Evolutionary conservation across 2,113 vertebrate species (phyloP), one percentile per base, ranked within the genome.

Genomic region (Physeter macrocephalus): DNA sequence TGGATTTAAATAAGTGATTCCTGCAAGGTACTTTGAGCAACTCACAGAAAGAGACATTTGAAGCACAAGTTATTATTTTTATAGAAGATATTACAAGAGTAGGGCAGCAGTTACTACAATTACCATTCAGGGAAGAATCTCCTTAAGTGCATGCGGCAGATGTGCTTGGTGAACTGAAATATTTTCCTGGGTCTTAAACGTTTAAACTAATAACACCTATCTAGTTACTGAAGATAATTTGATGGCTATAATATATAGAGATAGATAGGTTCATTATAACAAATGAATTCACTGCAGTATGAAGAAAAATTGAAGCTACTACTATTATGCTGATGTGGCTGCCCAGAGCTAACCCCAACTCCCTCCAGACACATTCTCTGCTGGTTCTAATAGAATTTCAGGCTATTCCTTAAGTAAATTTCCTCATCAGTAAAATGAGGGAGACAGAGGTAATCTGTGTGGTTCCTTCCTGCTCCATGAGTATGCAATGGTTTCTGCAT

Each of bases 41-140:
- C 87, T 96, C 83, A 93, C 17, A 93, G 82, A 96, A 96, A 96
- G 89, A 96, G 72, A 77, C 64, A 80, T 97, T 21, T 87, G 96
- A 95, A 95, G 96, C 23, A 34, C 95, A 97, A 96, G 96, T 97
- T 96, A 93, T 96, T 97, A 95, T 97, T 98, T 97, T 97, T 97
- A 97, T 90, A 91, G 96, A 87, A 75, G 52, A 80, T 80, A 96
- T 97, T 97, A 93, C 62, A 64, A 75, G 96, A 95, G 85, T 43
- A 52, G 61, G 92, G 52, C 88, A 93, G 93, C 83, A 88, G 87
- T 92, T 95, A 92, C 77, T 43, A 92, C 87, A 97, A 96, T 97
- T 96, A 97, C 93, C 91, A 87, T 89, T 93, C 96, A 87, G 83
- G 57, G 88, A 97, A 93, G 92, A 95, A 92, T 87, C 78, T 94